Evolutionary conservation across 1,140 invertebrate species (phyloP).

Genomic region (Micrasema minimum): DNA sequence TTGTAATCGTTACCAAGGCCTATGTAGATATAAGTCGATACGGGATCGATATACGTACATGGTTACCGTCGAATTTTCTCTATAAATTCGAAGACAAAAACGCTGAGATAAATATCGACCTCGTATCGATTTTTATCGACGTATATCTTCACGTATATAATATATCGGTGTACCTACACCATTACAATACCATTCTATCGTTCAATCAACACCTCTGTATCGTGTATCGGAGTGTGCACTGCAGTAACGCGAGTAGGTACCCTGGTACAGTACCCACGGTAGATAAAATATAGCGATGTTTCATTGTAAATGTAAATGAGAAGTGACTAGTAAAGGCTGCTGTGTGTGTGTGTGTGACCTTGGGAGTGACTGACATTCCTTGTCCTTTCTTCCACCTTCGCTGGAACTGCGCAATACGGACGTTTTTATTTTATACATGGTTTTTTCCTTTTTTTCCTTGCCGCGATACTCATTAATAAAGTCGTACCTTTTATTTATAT

Average conservation of each 20-base stretch:
- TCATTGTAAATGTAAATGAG: slow-evolving; percentile 28
- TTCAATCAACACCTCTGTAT: slow-evolving; percentile 9
- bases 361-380: slow-evolving; percentile 53
- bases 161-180: too few relatives aligned
- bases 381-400: slow-evolving; percentile 54
- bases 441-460: slow-evolving; percentile 18
- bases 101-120: too few relatives aligned
- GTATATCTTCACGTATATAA: too few relatives aligned
- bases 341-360: slow-evolving; percentile 44
- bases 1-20: too few relatives aligned
- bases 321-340: not conserved
- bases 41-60: too few relatives aligned
- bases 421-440: slow-evolving; percentile 9
- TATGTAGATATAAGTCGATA: too few relatives aligned
- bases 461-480: not conserved
- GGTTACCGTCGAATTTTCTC: too few relatives aligned
- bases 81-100: too few relatives aligned
- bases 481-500: slow-evolving; percentile 12
- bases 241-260: too few relatives aligned
- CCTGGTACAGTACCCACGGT: not conserved
- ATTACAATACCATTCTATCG: too few relatives aligned
- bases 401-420: slow-evolving; percentile 50
- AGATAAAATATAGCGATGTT: slow-evolving; percentile 20
- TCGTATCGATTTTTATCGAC: too few relatives aligned
- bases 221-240: not conserved